Percentiles rank a stretch among this genome's conserved stretches.
These are phyloP conservation scores for Otis tarda DNA, from an alignment of 2,113 vertebrate species.

Conservation along the genomic window DNA sequence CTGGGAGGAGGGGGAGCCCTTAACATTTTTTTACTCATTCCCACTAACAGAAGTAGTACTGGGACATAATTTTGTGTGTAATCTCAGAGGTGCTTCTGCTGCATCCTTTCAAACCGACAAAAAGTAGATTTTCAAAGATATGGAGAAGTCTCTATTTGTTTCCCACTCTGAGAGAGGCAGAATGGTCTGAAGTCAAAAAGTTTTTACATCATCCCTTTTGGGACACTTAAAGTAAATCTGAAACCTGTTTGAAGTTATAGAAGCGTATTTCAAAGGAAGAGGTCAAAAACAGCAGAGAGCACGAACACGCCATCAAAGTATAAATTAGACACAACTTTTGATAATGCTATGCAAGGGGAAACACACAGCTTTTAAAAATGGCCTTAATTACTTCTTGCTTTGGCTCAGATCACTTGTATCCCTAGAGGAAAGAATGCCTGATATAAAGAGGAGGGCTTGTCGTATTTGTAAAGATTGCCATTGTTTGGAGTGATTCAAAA, in stretches of 20 bases:
- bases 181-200: constrained; percentile 35
- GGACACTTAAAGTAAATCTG: constrained; percentile 21
- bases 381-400: constrained; percentile 48
- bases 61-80: constrained; percentile 38
- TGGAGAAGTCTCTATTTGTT: not conserved
- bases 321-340: constrained; percentile 24
- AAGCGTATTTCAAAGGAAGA: constrained; percentile 29
- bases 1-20: constrained; percentile 41
- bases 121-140: constrained; percentile 15
- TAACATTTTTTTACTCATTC: constrained; percentile 40
- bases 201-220: constrained; percentile 10
- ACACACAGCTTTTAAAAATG: constrained; percentile 3
- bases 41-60: constrained; percentile 51
- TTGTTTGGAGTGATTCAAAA: constrained; percentile 49
- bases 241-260: constrained; percentile 25
- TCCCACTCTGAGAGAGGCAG: not conserved
- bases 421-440: constrained; percentile 17
- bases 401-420: constrained; percentile 3
- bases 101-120: not conserved
- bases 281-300: constrained; percentile 33
- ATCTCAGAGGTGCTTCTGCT: constrained; percentile 39
- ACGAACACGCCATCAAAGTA: not conserved
- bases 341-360: not conserved
- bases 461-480: constrained; percentile 49
- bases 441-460: constrained; percentile 5